phyloP scores from a whole-genome alignment of 2,888 invertebrate genomes.

The Diabrotica balteata region DNA sequence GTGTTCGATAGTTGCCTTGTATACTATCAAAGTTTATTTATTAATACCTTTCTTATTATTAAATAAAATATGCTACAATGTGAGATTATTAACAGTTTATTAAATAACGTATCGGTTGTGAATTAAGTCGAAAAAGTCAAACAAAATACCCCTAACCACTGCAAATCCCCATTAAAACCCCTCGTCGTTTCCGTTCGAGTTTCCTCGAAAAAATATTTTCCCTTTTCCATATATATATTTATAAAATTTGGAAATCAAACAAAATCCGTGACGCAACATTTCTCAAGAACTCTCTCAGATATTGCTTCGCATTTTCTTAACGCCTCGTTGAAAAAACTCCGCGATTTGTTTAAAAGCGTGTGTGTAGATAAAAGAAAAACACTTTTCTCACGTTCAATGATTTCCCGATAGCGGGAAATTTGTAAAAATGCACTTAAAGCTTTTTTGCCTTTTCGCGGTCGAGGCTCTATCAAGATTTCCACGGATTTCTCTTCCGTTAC shows the following conservation, averaged over 20 bases:
- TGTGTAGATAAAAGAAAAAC: conserved; percentile 44
- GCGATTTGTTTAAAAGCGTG: conserved; percentile 46
- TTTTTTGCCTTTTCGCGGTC: conserved; percentile 28
- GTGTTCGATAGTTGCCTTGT: too few relatives aligned
- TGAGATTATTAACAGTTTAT: too few relatives aligned
- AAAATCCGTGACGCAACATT: conserved; percentile 14
- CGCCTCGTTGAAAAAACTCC: conserved; percentile 36
- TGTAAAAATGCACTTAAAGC: conserved; percentile 37
- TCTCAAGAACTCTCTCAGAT: conserved; percentile 4
- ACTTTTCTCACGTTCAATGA: conserved; percentile 39
- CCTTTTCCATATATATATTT: background rate
- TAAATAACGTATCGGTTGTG: too few relatives aligned
- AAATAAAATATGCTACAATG: too few relatives aligned
- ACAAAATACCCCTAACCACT: too few relatives aligned
- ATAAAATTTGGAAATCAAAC: conserved; percentile 11
- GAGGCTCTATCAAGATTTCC: conserved; percentile 22
- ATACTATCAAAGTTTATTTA: too few relatives aligned
- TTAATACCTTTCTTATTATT: too few relatives aligned
- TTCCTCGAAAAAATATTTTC: too few relatives aligned
- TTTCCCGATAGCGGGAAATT: conserved; percentile 35
- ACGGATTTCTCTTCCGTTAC: conserved; percentile 32
- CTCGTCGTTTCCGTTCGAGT: too few relatives aligned
- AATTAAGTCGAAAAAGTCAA: too few relatives aligned
- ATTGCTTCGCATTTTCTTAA: conserved; percentile 17
- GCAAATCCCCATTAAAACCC: too few relatives aligned